These are phyloP conservation scores for Panthera leo DNA, from an alignment of 2,113 vertebrate genomes.

Conservation along the genomic window DNA sequence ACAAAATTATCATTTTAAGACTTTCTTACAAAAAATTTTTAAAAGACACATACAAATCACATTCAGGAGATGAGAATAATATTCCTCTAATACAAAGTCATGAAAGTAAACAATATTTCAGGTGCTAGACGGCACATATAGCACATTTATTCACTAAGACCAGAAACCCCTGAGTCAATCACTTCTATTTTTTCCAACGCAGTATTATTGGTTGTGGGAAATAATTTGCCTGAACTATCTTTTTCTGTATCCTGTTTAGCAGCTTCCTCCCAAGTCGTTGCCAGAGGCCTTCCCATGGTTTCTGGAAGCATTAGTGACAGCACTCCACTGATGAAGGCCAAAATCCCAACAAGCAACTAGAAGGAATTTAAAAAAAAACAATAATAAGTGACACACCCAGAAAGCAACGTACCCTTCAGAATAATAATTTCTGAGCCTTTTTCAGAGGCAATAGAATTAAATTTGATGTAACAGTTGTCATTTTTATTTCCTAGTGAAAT, in stretches of 20 bases:
- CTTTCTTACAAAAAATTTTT: slow-evolving; percentile 51
- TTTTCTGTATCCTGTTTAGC: slow-evolving; percentile 82
- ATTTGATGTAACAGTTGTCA: not conserved
- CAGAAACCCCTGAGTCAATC: slow-evolving; percentile 40
- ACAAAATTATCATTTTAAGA: slow-evolving; percentile 58
- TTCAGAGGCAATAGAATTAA: not conserved
- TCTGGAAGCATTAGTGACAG: slow-evolving; percentile 92
- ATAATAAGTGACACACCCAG: slow-evolving; percentile 8
- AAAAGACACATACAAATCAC: slow-evolving; percentile 50
- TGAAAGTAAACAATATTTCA: slow-evolving; percentile 48
- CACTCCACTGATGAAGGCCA: slow-evolving; percentile 91
- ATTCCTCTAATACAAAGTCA: slow-evolving; percentile 50
- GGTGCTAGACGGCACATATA: not conserved
- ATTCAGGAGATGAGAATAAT: slow-evolving; percentile 11
- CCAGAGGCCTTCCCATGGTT: slow-evolving; percentile 90
- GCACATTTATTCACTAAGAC: slow-evolving; percentile 53
- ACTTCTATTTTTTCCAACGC: slow-evolving; percentile 79
- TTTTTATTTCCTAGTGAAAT: not conserved
- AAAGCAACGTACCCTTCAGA: not conserved
- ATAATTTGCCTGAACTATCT: slow-evolving; percentile 64
- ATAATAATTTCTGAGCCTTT: slow-evolving; percentile 14
- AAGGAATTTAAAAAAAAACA: slow-evolving; percentile 69
- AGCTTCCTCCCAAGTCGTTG: slow-evolving; percentile 90
- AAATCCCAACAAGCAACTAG: slow-evolving; percentile 91
- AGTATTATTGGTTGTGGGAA: slow-evolving; percentile 31